Conservation (phyloP, 1,140 invertebrate genomes). For the Colletes gigas region DNA sequence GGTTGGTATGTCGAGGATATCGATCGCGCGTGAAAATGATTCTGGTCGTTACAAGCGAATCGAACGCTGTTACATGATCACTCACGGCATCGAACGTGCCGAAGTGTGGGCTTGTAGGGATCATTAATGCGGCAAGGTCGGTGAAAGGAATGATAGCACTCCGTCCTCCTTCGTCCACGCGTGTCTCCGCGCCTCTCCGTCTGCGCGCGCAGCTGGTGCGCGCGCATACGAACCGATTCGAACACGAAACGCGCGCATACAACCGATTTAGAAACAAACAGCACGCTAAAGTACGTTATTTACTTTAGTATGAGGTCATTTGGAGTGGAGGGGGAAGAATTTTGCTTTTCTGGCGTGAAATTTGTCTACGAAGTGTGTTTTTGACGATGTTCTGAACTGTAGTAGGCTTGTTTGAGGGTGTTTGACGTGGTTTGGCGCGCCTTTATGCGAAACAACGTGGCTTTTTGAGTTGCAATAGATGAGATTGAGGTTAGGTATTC, state of each 20-base stretch:
- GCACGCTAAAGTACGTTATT: no score
- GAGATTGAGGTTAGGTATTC: no score
- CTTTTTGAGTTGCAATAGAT: no score
- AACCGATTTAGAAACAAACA: no score
- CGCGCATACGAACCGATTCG: slow-evolving; percentile 3
- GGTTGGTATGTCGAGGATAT: slow-evolving; percentile 41
- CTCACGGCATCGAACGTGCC: slow-evolving; percentile 63
- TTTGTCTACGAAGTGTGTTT: no score
- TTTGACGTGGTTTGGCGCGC: no score
- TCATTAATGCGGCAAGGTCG: slow-evolving; percentile 77
- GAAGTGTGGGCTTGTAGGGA: slow-evolving; percentile 69
- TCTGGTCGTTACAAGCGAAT: slow-evolving; percentile 63
- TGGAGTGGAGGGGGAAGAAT: no score
- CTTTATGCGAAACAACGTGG: no score
- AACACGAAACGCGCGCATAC: slow-evolving; percentile 19
- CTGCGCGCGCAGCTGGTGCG: not conserved
- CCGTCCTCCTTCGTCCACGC: slow-evolving; percentile 39
- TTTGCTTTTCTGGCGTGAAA: no score
- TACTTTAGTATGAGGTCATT: no score
- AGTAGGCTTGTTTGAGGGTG: no score
- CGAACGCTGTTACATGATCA: slow-evolving; percentile 62
- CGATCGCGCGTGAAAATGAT: slow-evolving; percentile 62
- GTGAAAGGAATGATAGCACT: slow-evolving; percentile 76
- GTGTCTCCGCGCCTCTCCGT: not conserved
- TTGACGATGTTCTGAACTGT: no score